A percentile compares a stretch with the other conserved stretches of the same genome.
These are phyloP conservation scores for Oxytorus armatus DNA, from an alignment of 2,888 invertebrate genomes.

Conservation along the genomic window DNA sequence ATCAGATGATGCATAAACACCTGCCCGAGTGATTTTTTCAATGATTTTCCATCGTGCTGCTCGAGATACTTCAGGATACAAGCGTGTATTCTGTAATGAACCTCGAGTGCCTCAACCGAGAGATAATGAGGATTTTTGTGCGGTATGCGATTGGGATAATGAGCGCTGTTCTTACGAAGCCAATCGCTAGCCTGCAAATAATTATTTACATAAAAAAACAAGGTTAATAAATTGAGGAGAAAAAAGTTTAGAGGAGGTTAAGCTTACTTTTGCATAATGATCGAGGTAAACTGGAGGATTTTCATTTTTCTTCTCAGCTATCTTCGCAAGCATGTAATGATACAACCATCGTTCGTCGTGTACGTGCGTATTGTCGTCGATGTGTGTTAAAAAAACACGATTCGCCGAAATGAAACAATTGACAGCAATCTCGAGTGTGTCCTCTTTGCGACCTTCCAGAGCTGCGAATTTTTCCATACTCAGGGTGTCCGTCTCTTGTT, in stretches of 20 bases:
- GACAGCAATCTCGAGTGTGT: constrained; percentile 91
- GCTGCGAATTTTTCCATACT: constrained; percentile 91
- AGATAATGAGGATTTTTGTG: constrained; percentile 93
- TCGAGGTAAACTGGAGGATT: constrained; percentile 90
- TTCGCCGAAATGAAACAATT: constrained; percentile 91
- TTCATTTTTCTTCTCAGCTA: constrained; percentile 93
- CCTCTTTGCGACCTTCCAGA: constrained; percentile 91
- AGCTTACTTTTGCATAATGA: constrained; percentile 89
- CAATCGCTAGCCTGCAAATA: constrained; percentile 89
- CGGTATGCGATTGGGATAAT: constrained; percentile 94
- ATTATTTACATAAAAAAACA: background rate
- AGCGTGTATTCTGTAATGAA: constrained; percentile 93
- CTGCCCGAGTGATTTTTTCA: constrained; percentile 87
- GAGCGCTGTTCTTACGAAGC: constrained; percentile 92
- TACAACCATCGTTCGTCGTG: constrained; percentile 96
- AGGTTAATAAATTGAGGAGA: background rate
- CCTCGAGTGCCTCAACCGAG: constrained; percentile 95
- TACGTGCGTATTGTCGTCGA: constrained; percentile 86
- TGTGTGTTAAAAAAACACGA: constrained; percentile 86
- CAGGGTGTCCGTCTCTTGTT: constrained; percentile 91
- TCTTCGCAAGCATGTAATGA: constrained; percentile 98
- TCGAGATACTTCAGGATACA: constrained; percentile 95
- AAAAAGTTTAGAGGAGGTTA: background rate
- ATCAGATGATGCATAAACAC: constrained; percentile 87
- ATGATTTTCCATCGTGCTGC: constrained; percentile 89